Base-by-base conservation (phyloP, 2,888 invertebrate species). In the Cylindroiulus punctatus region DNA sequence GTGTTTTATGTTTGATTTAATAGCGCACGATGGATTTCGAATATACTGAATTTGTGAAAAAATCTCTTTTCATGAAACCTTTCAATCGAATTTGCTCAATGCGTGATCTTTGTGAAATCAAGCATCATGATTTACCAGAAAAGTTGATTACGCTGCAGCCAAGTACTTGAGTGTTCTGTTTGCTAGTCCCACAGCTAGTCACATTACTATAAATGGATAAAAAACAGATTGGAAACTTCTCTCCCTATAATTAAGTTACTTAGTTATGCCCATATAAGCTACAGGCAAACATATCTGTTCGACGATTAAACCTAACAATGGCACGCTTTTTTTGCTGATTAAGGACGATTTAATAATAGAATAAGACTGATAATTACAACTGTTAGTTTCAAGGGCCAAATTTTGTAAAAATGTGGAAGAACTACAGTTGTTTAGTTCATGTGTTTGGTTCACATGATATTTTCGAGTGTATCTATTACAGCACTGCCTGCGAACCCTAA, bases 201-300 rank as follows among this genome's bases (percentile, higher is more conserved):
- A 44, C 3, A 44, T 8, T 14, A 47, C 14, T 17, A 47, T 47
- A 14, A 52, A n/a, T 52, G n/a, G n/a, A 52, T n/a, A 52, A 52
- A 52, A 44, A 52, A 52, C n/a, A 52, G 52, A n/a, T n/a, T 52
- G 19, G 52, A 52, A 52, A 52, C 52, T 52, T 52, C n/a, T 47
- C 17, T 47, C 8, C 19, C n/a, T 52, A 52, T 52, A n/a, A 52
- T 52, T 52, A 52, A 52, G 52, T 52, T 52, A 52, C n/a, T 19
- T 47, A n/a, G n/a, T n/a, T n/a, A n/a, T n/a, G n/a, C n/a, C 19
- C 47, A 17, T 4, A 40, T 40, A 40, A 40, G 40, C 40, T 8
- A 40, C 5, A 7, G 40, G 40, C 4, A 40, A 40, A 40, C 40
- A 40, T 7, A 17, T 47, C 47, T 47, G 0, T 47, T 47, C 17